Evolutionary conservation across 2,113 vertebrate genomes (phyloP).

Genomic region (Odontesthes bonariensis): DNA sequence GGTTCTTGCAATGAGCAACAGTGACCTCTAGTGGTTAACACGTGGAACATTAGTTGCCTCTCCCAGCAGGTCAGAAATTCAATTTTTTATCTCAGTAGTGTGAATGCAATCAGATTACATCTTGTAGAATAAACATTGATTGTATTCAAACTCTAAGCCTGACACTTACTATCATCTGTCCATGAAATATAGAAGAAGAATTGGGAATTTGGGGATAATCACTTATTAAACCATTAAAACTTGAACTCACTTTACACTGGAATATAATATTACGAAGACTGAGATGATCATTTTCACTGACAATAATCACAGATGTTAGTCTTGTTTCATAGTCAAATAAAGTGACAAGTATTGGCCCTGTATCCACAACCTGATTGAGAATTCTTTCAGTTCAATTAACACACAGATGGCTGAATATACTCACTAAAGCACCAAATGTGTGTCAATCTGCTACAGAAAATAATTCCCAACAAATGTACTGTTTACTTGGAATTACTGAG

Average conservation of each 20-base stretch:
- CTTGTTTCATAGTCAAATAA: not conserved
- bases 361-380: not conserved
- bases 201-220: not conserved
- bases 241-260: not conserved
- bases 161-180: not conserved
- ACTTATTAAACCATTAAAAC: not conserved
- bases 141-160: not conserved
- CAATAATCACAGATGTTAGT: not conserved
- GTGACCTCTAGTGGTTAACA: slow-evolving; percentile 79
- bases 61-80: not conserved
- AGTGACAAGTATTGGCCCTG: not conserved
- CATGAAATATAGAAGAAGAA: not conserved
- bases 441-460: not conserved
- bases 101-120: not conserved
- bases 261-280: not conserved
- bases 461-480: not conserved
- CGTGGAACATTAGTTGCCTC: not conserved
- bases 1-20: slow-evolving; percentile 71
- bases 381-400: not conserved
- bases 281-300: not conserved
- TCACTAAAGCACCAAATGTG: fast-evolving
- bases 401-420: not conserved
- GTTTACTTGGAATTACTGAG: not conserved
- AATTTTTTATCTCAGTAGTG: not conserved
- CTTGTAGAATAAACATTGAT: not conserved